These are phyloP conservation scores for Sesia bembeciformis DNA, from an alignment of 2,888 invertebrate species.

Conservation along the genomic window DNA sequence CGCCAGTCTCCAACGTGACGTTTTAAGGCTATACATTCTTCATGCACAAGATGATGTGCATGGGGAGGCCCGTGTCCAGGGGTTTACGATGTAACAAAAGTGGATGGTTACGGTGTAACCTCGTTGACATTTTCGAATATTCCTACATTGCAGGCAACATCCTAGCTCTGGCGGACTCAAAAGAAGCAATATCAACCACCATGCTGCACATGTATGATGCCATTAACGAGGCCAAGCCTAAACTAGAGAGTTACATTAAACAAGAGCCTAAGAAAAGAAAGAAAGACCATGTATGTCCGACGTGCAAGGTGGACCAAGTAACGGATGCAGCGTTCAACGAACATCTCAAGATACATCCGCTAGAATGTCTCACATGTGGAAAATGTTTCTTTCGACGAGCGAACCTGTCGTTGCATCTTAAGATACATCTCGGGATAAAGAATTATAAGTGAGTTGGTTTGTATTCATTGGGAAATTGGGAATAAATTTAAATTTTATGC, in stretches of 20 bases:
- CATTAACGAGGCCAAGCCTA: conserved; percentile 53
- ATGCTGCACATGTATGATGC: conserved; percentile 47
- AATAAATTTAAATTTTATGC: too few relatives aligned
- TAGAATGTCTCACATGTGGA: conserved; percentile 88
- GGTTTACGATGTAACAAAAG: too few relatives aligned
- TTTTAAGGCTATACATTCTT: too few relatives aligned
- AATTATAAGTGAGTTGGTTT: conserved; percentile 70
- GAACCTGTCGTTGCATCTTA: conserved; percentile 84
- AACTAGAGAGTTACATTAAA: conserved; percentile 61
- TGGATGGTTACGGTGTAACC: too few relatives aligned
- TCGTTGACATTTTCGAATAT: too few relatives aligned
- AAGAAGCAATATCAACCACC: conserved; percentile 36
- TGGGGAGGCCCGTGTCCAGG: too few relatives aligned
- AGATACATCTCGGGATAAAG: conserved; percentile 86
- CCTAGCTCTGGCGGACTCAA: conserved; percentile 29
- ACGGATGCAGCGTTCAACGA: conserved; percentile 80
- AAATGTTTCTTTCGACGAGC: conserved; percentile 84
- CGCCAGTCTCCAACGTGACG: too few relatives aligned
- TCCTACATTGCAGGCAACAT: conserved; percentile 26
- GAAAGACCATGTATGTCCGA: conserved; percentile 50
- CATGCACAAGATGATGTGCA: too few relatives aligned
- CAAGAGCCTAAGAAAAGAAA: conserved; percentile 42
- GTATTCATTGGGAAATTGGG: neutral
- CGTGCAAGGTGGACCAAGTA: conserved; percentile 76
- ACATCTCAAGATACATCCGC: conserved; percentile 85